phyloP scores from a whole-genome alignment of 2,888 invertebrate species.

The Tinea pellionella region DNA sequence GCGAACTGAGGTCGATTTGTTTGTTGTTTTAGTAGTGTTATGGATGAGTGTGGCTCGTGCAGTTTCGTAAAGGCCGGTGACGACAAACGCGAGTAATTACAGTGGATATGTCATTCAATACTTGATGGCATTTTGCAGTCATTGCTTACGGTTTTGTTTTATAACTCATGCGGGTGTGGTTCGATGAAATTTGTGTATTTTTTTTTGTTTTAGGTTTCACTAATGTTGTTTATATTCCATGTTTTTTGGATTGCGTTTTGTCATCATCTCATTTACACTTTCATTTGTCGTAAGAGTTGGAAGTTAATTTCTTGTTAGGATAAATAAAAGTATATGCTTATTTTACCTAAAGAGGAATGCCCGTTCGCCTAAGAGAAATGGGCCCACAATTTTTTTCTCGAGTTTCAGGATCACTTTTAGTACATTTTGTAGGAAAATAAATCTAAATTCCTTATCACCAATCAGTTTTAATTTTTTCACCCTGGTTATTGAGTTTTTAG shows the following conservation, averaged over 20 bases:
- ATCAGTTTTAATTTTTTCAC: too few relatives aligned
- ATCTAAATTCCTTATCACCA: too few relatives aligned
- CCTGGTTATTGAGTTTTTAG: too few relatives aligned
- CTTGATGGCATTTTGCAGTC: constrained; percentile 9
- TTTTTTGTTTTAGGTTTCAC: background rate
- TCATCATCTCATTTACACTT: background rate
- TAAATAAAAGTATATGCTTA: too few relatives aligned
- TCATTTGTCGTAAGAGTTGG: background rate
- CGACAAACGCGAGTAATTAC: constrained; percentile 29
- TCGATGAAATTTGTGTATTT: background rate
- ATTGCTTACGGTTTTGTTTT: constrained; percentile 4
- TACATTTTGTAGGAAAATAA: too few relatives aligned
- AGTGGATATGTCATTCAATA: constrained; percentile 17
- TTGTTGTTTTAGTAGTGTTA: constrained; percentile 24
- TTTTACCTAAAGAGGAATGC: too few relatives aligned
- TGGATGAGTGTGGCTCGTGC: constrained; percentile 35
- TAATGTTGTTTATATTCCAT: background rate
- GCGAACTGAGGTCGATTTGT: constrained; percentile 15
- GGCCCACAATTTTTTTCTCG: too few relatives aligned
- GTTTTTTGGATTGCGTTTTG: background rate
- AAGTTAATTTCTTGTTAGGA: too few relatives aligned
- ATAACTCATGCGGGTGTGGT: background rate
- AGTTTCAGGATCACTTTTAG: too few relatives aligned
- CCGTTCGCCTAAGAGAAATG: too few relatives aligned
- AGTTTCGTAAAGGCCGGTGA: constrained; percentile 30